Evolutionary conservation across 1,140 invertebrate genomes (phyloP).

Genomic region (Harpegnathos saltator): DNA sequence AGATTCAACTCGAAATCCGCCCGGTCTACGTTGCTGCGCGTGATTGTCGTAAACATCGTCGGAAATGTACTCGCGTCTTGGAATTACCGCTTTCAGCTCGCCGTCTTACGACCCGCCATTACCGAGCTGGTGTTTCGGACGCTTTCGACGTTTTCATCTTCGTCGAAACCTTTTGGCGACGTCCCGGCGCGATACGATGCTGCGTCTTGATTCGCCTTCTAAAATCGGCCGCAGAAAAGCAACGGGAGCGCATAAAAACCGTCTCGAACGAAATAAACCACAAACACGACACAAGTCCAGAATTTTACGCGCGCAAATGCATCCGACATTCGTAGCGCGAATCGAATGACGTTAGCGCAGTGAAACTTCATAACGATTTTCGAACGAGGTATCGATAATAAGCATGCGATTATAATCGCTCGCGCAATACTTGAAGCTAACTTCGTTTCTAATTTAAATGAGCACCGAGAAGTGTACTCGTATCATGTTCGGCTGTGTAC

Average conservation of each 20-base stretch:
- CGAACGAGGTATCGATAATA: not conserved
- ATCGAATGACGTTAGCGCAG: slow-evolving; percentile 33
- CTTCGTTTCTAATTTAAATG: slow-evolving; percentile 27
- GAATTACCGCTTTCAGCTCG: too few relatives aligned
- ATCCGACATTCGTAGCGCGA: slow-evolving; percentile 8
- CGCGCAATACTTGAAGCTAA: not conserved
- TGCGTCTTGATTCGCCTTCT: not conserved
- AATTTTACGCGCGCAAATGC: not conserved
- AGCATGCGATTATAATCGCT: not conserved
- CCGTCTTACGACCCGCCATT: too few relatives aligned
- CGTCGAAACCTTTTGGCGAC: slow-evolving; percentile 16
- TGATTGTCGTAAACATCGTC: too few relatives aligned
- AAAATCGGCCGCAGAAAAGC: slow-evolving; percentile 7
- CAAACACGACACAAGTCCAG: slow-evolving; percentile 24
- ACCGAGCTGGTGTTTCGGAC: slow-evolving; percentile 3
- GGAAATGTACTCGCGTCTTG: too few relatives aligned
- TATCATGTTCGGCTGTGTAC: not conserved
- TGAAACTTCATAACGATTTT: slow-evolving; percentile 5
- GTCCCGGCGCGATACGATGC: too few relatives aligned
- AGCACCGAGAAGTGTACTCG: not conserved
- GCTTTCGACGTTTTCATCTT: slow-evolving; percentile 24
- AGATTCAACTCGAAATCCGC: too few relatives aligned
- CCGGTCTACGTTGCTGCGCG: too few relatives aligned
- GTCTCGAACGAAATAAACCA: not conserved
- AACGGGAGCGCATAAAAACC: slow-evolving; percentile 21